Evolutionary conservation across 1,140 invertebrate species (phyloP), one percentile per base, ranked within the genome.

Genomic region (Pissodes strobi): DNA sequence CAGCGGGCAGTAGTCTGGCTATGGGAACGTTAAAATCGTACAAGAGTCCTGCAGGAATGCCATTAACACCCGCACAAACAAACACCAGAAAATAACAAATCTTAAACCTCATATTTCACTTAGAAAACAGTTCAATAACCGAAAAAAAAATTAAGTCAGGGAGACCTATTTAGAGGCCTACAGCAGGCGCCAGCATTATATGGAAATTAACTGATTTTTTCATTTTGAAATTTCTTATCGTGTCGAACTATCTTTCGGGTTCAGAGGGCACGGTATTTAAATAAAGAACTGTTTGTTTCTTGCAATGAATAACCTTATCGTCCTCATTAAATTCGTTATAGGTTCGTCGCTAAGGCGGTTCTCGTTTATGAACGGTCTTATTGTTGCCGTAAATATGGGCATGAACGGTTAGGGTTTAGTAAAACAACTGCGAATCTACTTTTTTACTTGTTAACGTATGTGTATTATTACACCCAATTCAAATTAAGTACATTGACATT

Each of bases 1-100:
- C 81, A 15, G 67, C 67, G 12, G 80, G 78, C 52, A 84, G 70
- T 6, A 75, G 67, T 3, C 66, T 37, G 1, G 58, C 67, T 12
- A 59, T 72, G 2, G 51, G 39, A 9, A 69, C 66, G 13, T 69
- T 51, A 52, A 69, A 66, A 12, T 70, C 68, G 52, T 74, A 76
- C 1, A 76, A 51, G 13, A 73, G 37, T 10, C 22, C 22, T 15
- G 41, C 43, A 30, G 71, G 69, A 64, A 76, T 56, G 1, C 37
- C 63, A 21, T 37, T 19, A 21, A 52, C 56, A 43, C 45, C 48
- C 17, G 48, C 49, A 41, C 60, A 13, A 55, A 27, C 9, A 66
- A 23, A 67, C 49, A 52, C 25, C 46, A 61, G 12, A 72, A 64
- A 58, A 51, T 56, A 71, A 48, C 66, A 55, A 38, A 67, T 49